Base-by-base conservation (phyloP, 2,797 vertebrate species). In the Crenuchus spilurus region DNA sequence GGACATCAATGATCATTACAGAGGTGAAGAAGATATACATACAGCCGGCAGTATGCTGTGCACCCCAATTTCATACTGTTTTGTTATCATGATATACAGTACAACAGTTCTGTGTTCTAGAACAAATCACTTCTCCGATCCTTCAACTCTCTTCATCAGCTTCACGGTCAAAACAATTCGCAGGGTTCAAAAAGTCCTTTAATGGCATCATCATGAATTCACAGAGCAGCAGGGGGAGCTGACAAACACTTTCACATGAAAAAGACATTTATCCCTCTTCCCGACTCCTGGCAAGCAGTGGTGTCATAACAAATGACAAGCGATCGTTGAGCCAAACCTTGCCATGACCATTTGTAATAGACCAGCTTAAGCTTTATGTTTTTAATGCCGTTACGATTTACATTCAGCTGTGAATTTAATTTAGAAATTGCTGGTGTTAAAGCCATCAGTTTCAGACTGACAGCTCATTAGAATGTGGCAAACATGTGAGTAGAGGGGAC, bases 371-470 rank as follows among this genome's bases (percentile, higher is more conserved):
- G 16, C 44, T 54, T 63, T 71, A 54, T 63, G 41, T 79, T 66
- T 74, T 58, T 55, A n/a, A n/a, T n/a, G 73, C 64, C 68, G 65
- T 76, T 65, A 65, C 70, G 24, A 80, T 83, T 83, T 78, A 78
- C 73, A 84, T 77, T 72, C 61, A 77, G 78, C 75, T 70, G 54
- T 72, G 69, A 83, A 81, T 83, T 81, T 80, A 83, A 86, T 84
- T 81, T 78, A 74, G 79, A 84, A 83, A 83, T 81, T 80, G 80
- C 77, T 28, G n/a, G 72, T 58, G 57, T 85, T 84, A 83, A 55
- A 80, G 72, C 71, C 75, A 83, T 84, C 71, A 78, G 55, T 85
- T 80, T 76, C 44, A 28, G 41, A 42, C 69, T 72, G 82, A 83
- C 81, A 79, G 76, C 52, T 84, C 76, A 83, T 85, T 84, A 81